A percentile compares a stretch with the other conserved stretches of the same genome.
Conservation (phyloP, 1,140 invertebrate species). For the Hyposmocoma kahamanoa region DNA sequence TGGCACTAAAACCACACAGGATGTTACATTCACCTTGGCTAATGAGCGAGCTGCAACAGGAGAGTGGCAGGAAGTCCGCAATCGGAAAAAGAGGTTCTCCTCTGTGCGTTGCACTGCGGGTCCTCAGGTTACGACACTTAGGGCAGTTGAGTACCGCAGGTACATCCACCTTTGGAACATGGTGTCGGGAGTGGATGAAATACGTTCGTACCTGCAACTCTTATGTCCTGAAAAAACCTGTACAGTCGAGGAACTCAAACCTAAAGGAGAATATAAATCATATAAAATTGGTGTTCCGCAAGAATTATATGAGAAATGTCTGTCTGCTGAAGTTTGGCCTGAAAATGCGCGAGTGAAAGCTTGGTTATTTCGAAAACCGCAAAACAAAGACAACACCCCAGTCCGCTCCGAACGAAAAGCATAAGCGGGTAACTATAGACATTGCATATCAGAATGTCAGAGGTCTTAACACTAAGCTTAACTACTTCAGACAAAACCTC, state of each 20-base stretch:
- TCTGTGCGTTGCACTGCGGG: slow-evolving; percentile 7
- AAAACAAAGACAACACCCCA: neutral
- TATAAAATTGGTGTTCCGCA: slow-evolving; percentile 8
- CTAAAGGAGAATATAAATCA: slow-evolving; percentile 10
- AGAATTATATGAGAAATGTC: neutral
- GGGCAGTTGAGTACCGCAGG: slow-evolving; percentile 3
- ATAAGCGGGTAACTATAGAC: neutral
- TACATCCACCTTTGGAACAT: slow-evolving; percentile 9
- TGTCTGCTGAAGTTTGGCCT: slow-evolving; percentile 6
- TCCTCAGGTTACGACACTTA: slow-evolving; percentile 2
- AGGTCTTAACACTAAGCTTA: slow-evolving; percentile 2
- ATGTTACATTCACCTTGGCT: neutral
- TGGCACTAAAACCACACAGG: neutral
- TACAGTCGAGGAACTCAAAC: slow-evolving; percentile 7
- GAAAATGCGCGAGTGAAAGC: neutral
- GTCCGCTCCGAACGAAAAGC: neutral
- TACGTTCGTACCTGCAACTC: neutral
- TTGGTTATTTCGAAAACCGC: slow-evolving; percentile 8
- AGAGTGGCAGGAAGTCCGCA: neutral
- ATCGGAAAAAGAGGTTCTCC: neutral
- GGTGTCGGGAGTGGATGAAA: slow-evolving; percentile 2
- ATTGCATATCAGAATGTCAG: slow-evolving; percentile 6
- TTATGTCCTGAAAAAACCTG: neutral
- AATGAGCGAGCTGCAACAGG: neutral
- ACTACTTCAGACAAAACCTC: neutral